A percentile compares a stretch with the other conserved stretches of the same genome.
These are phyloP conservation scores for Cromileptes altivelis DNA, from an alignment of 2,113 vertebrate species.

Conservation along the genomic window DNA sequence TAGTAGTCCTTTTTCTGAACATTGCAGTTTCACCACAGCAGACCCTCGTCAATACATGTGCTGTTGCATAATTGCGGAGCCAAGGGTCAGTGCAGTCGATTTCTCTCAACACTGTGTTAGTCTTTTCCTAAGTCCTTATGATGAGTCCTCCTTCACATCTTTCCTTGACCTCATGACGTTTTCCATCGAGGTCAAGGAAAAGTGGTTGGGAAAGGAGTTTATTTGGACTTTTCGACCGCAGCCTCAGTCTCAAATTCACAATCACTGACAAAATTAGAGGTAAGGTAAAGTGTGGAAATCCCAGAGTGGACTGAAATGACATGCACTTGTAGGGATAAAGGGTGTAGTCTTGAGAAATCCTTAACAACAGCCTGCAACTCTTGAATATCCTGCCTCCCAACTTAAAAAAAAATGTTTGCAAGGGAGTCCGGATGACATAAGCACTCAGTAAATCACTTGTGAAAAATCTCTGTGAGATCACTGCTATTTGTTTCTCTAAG, in stretches of 20 bases:
- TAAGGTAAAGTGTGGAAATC: slow-evolving; percentile 56
- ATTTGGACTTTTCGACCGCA: no score
- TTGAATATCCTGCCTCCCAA: slow-evolving; percentile 49
- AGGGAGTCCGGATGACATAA: slow-evolving; percentile 32
- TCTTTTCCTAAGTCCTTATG: no score
- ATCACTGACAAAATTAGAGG: slow-evolving; percentile 32
- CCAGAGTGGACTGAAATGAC: slow-evolving; percentile 32
- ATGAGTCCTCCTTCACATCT: no score
- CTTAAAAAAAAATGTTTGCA: slow-evolving; percentile 28
- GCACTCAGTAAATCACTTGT: slow-evolving; percentile 19
- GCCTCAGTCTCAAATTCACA: slow-evolving; percentile 5
- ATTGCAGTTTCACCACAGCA: no score
- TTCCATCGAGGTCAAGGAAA: no score
- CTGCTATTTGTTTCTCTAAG: slow-evolving; percentile 36
- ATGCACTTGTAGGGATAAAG: slow-evolving; percentile 31
- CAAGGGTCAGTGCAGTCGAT: no score
- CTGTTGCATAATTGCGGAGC: no score
- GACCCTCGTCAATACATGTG: no score
- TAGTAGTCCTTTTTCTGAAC: no score
- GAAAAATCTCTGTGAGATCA: slow-evolving; percentile 37
- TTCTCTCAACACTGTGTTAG: no score
- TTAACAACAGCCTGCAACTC: slow-evolving; percentile 40
- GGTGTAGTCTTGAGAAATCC: slow-evolving; percentile 50
- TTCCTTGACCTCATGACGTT: no score
- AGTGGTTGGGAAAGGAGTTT: no score